Evolutionary conservation across 2,797 vertebrate genomes (phyloP).

Genomic region (Xiphorhynchus erythropygius): DNA sequence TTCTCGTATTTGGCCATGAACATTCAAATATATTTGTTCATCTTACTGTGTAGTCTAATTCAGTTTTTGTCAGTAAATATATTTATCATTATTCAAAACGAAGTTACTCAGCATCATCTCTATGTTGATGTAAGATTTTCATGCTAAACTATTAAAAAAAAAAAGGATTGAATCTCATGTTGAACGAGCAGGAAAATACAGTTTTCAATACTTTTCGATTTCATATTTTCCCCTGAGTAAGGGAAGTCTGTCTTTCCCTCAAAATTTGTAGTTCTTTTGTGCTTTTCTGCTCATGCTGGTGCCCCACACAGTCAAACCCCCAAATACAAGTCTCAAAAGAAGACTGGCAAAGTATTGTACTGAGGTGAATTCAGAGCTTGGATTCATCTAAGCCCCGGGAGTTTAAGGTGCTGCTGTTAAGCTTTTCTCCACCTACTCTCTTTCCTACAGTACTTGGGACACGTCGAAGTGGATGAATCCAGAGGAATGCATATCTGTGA

Average conservation of each 20-base stretch:
- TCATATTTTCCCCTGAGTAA: neutral
- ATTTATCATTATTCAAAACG: neutral
- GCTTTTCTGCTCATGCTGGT: neutral
- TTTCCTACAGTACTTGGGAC: constrained; percentile 90
- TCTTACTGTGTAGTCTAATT: neutral
- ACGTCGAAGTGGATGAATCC: constrained; percentile 98
- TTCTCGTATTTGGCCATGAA: neutral
- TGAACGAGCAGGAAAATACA: neutral
- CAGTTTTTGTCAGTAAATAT: neutral
- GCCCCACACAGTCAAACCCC: neutral
- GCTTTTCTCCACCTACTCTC: neutral
- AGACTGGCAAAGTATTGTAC: neutral
- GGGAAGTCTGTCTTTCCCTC: neutral
- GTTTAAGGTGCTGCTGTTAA: neutral
- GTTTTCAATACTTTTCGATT: neutral
- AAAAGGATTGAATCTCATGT: neutral
- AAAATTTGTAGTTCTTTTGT: neutral
- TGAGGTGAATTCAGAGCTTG: neutral
- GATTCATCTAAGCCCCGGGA: neutral
- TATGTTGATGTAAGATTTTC: neutral
- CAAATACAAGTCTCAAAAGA: neutral
- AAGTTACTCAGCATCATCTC: neutral
- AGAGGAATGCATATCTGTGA: constrained; percentile 99
- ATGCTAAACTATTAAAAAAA: neutral
- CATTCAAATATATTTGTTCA: neutral